Base-by-base conservation (phyloP, 2,797 vertebrate species). In the Notolabrus celidotus region DNA sequence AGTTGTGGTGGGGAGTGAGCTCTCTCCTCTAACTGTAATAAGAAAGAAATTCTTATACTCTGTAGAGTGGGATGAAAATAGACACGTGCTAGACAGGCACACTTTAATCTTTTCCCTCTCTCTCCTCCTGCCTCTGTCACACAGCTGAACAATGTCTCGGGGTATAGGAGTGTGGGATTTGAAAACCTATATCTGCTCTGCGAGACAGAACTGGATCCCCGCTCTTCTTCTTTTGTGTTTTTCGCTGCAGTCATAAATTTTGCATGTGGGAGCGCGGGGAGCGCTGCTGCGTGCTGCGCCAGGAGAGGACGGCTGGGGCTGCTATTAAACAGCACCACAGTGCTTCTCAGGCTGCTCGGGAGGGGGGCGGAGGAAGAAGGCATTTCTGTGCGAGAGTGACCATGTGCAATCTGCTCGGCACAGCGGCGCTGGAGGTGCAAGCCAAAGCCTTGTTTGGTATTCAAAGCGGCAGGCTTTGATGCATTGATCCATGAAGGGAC, bases 401-500 rank as follows among this genome's bases (percentile, higher is more conserved):
- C 87, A 80, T 46, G 66, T 77, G 75, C 74, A 71, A 75, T 85
- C 74, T 84, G 86, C 68, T 82, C 75, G 33, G 80, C 69, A 36
- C 78, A 60, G 85, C 58, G 58, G 68, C 42, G 65, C 78, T 72
- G 65, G 79, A 78, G 83, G 76, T 83, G 82, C 77, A 59, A 79
- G 83, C 79, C 67, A 20, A 69, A 73, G 83, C 82, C 83, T 79
- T 59, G 83, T 87, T 90, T 89, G 85, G 82, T 86, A 90, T 92
- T 92, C 88, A 89, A 86, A 88, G 85, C 85, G 62, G 74, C 23
- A 0, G 38, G 74, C 79, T 79, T 81, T 82, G 79, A 85, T 68
- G 85, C 85, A 86, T 88, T 88, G 89, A 91, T 92, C 91, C 88
- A 54, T 90, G 90, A 89, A 90, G 85, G 80, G 83, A 89, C 62